Base-by-base conservation (phyloP, 2,113 vertebrate genomes). In the Lamprologus callipterus region DNA sequence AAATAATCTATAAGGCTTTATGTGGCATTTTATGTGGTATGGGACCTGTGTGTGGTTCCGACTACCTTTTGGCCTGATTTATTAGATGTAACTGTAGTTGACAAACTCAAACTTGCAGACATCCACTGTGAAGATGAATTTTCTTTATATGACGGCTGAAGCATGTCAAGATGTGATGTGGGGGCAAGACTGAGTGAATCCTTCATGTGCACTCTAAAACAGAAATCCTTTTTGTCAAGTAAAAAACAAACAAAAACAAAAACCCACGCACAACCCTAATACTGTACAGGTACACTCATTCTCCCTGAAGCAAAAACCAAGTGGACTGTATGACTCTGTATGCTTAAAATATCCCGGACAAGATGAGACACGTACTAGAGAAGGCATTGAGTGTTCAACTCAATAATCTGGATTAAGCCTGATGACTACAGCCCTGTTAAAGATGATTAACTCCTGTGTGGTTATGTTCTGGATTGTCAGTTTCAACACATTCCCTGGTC, bases 331-430 rank as follows among this genome's bases (percentile, higher is more conserved):
- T 13, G 37, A 86, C 73, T 81, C 26, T 73, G 53, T 40, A 79
- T n/a, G n/a, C 80, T 89, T 70, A 88, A 95, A 94, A 94, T 95
- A 95, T 47, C 82, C 81, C 83, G 81, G 89, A 90, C 78, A 75
- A 23, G 86, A 89, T 54, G 60, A 47, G 81, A 83, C 73, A 85
- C 17, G 65, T 35, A 11, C 58, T 23, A 17, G 31, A 14, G 53
- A 81, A 16, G 14, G 78, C 57, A 19, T 26, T 82, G 80, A 88
- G 68, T 80, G 83, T 82, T 57, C 65, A 53, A 60, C 55, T 85
- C 7, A 85, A 55, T 93, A 89, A 92, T 91, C 91, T 91, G 90
- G 88, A 94, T 90, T 91, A 91, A 79, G 8, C 2, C n/a, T 63
- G 42, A 51, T 85, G 85, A 79, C 63, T 73, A 5, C 14, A 28